Evolutionary conservation across 2,113 vertebrate species (phyloP).

Genomic region (Calyptomena viridis): DNA sequence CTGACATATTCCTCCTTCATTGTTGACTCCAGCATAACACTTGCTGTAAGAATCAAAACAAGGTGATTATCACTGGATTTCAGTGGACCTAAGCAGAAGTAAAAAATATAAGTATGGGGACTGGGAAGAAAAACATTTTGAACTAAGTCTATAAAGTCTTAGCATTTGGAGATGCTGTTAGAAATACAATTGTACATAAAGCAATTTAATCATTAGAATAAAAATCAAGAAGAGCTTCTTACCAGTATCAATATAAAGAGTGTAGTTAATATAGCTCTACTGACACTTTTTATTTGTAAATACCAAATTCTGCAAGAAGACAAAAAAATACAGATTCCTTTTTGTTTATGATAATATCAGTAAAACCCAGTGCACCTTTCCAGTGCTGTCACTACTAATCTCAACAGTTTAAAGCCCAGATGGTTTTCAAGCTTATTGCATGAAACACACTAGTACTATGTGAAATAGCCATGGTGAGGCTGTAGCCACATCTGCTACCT

Average conservation of each 20-base stretch:
- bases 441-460: not conserved
- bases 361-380: not conserved
- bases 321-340: not conserved
- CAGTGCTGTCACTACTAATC: not conserved
- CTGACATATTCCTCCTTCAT: not conserved
- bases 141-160: not conserved
- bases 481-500: not conserved
- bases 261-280: not conserved
- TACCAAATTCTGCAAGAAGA: not conserved
- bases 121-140: not conserved
- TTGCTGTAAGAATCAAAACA: conserved; percentile 35
- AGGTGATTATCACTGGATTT: not conserved
- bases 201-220: not conserved
- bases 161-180: not conserved
- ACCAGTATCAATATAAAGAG: not conserved
- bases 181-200: not conserved
- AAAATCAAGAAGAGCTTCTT: not conserved
- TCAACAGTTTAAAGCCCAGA: not conserved
- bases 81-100: not conserved
- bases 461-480: not conserved
- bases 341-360: not conserved
- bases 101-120: not conserved
- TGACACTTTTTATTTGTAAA: not conserved
- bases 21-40: not conserved
- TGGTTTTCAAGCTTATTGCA: not conserved